Percentiles rank a stretch among this genome's conserved stretches.
Evolutionary conservation across 2,113 vertebrate genomes (phyloP).

Genomic region (Takifugu bimaculatus): DNA sequence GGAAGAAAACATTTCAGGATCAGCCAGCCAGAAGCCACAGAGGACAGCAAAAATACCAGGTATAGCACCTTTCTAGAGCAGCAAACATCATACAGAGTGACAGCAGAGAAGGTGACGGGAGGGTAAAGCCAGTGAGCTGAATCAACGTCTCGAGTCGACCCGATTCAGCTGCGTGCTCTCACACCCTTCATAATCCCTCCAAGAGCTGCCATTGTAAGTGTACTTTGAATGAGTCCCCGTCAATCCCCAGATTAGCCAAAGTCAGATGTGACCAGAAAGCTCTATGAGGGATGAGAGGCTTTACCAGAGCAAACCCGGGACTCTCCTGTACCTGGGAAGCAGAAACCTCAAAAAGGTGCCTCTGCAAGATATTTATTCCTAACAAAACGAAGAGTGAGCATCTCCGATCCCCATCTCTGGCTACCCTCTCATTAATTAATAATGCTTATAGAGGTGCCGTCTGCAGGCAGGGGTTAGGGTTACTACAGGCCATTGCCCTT

Average conservation of each 20-base stretch:
- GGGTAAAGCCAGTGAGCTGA: slow-evolving; percentile 22
- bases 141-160: slow-evolving; percentile 25
- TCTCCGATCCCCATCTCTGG: background rate
- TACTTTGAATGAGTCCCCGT: slow-evolving; percentile 33
- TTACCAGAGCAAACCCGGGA: slow-evolving; percentile 14
- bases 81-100: background rate
- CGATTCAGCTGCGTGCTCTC: slow-evolving; percentile 28
- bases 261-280: slow-evolving; percentile 53
- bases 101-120: slow-evolving; percentile 6
- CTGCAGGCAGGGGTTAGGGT: too few relatives aligned
- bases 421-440: too few relatives aligned
- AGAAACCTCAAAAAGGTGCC: background rate
- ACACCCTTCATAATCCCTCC: slow-evolving; percentile 44
- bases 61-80: background rate
- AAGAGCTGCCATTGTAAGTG: slow-evolving; percentile 37
- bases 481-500: too few relatives aligned
- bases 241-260: slow-evolving; percentile 52
- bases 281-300: slow-evolving; percentile 25
- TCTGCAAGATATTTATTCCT: background rate
- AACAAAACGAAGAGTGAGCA: background rate
- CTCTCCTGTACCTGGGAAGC: background rate
- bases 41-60: slow-evolving; percentile 23
- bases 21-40: slow-evolving; percentile 11
- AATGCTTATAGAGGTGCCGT: too few relatives aligned
- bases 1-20: slow-evolving; percentile 17